Evolutionary conservation across 2,113 vertebrate genomes (phyloP).

Genomic region (Oncorhynchus kisutch): DNA sequence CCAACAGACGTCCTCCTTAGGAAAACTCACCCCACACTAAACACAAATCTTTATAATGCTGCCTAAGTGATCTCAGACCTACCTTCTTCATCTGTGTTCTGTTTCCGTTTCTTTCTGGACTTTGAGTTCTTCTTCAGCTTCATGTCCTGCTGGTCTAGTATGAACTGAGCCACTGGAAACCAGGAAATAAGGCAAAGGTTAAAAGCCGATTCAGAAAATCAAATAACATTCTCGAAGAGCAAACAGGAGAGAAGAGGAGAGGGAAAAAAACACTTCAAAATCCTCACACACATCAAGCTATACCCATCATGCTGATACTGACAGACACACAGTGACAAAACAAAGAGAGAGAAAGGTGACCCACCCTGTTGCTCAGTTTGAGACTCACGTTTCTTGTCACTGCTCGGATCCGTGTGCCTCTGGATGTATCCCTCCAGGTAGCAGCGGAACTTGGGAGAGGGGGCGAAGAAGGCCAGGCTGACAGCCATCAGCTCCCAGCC

Average conservation of each 20-base stretch:
- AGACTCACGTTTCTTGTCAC: slow-evolving; percentile 86
- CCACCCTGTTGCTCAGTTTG: slow-evolving; percentile 66
- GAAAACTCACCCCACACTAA: background rate
- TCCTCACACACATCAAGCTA: background rate
- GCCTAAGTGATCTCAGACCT: slow-evolving; percentile 9
- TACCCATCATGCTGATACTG: slow-evolving; percentile 29
- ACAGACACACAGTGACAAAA: slow-evolving; percentile 17
- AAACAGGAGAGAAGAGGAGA: background rate
- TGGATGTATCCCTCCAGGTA: slow-evolving; percentile 92
- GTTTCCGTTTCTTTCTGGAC: slow-evolving; percentile 90
- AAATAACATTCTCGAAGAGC: background rate
- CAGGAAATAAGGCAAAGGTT: slow-evolving; percentile 29
- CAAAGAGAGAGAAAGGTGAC: slow-evolving; percentile 63
- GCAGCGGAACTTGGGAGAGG: slow-evolving; percentile 88
- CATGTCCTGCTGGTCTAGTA: slow-evolving; percentile 83
- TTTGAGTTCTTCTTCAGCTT: slow-evolving; percentile 90
- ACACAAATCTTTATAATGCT: background rate
- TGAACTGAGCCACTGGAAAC: slow-evolving; percentile 80
- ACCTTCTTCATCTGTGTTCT: slow-evolving; percentile 82
- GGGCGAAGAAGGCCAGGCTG: slow-evolving; percentile 87
- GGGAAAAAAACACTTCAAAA: background rate
- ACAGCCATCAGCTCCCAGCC: slow-evolving; percentile 92
- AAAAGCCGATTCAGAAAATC: background rate
- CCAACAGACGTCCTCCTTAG: background rate
- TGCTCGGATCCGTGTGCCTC: slow-evolving; percentile 81